Evolutionary conservation across 2,888 invertebrate genomes (phyloP).

Genomic region (Andrena trimmerana): DNA sequence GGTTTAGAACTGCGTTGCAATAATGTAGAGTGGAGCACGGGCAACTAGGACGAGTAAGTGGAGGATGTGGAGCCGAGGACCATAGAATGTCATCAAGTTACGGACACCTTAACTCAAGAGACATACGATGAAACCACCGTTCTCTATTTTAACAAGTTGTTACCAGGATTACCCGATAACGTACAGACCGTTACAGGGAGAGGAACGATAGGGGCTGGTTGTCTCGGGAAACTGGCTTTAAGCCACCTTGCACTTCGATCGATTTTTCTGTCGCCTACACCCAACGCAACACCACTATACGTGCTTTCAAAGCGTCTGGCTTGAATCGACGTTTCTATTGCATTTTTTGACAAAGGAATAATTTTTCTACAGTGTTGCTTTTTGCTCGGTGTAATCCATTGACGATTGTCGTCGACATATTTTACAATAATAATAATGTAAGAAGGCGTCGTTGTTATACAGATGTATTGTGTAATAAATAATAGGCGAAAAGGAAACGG

Average conservation of each 20-base stretch:
- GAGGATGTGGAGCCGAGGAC: not conserved
- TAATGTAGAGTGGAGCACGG: not conserved
- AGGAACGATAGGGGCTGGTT: slow-evolving; percentile 36
- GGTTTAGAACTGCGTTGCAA: slow-evolving; percentile 2
- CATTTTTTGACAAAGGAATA: not conserved
- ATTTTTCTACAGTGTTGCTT: not conserved
- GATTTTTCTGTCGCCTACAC: slow-evolving; percentile 25
- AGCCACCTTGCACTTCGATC: slow-evolving; percentile 40
- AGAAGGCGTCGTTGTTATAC: too few relatives aligned
- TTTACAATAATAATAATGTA: too few relatives aligned
- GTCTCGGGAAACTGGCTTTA: slow-evolving; percentile 48
- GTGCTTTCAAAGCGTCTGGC: slow-evolving; percentile 25
- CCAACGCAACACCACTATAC: slow-evolving; percentile 2
- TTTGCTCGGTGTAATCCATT: not conserved
- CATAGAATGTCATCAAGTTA: slow-evolving; percentile 44
- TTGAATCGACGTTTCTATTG: slow-evolving; percentile 1
- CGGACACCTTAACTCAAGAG: slow-evolving; percentile 39
- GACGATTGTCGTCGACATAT: not conserved
- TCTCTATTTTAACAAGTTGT: slow-evolving; percentile 59
- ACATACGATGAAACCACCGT: slow-evolving; percentile 39
- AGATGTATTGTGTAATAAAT: too few relatives aligned
- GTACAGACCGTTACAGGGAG: slow-evolving; percentile 40
- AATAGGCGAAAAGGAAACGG: too few relatives aligned
- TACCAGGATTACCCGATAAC: slow-evolving; percentile 56
- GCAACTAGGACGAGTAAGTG: not conserved